phyloP scores from a whole-genome alignment of 2,113 vertebrate species.

The Phyllopteryx taeniolatus region DNA sequence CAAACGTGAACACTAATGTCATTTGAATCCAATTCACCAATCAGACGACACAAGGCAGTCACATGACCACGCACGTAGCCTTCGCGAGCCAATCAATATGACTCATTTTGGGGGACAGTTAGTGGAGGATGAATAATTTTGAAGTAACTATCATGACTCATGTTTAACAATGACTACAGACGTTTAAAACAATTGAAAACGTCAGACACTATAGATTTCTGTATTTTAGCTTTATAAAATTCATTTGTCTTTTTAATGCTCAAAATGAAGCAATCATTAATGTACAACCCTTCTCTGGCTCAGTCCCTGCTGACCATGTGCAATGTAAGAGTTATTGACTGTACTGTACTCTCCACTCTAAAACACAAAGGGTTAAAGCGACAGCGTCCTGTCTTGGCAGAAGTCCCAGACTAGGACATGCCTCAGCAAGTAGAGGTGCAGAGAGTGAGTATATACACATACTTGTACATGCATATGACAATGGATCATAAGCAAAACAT shows the following conservation, averaged over 20 bases:
- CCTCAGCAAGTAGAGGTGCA: constrained; percentile 80
- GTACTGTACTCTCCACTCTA: constrained; percentile 2
- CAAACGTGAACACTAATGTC: no score
- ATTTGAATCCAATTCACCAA: no score
- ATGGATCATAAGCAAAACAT: constrained; percentile 1
- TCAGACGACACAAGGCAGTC: no score
- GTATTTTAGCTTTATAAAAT: neutral
- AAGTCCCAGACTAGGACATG: constrained; percentile 80
- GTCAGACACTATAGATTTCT: no score
- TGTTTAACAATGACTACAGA: no score
- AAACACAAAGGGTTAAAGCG: constrained; percentile 75
- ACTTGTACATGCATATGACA: neutral
- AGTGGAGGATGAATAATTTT: neutral
- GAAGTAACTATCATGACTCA: no score
- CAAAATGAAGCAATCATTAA: neutral
- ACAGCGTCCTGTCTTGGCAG: constrained; percentile 78
- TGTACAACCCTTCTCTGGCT: constrained; percentile 24
- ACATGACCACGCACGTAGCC: no score
- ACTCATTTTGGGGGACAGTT: neutral
- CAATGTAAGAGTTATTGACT: constrained; percentile 8
- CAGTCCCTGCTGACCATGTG: neutral
- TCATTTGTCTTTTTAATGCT: neutral
- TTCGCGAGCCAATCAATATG: no score
- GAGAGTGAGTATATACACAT: constrained; percentile 75
- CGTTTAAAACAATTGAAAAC: no score